Conservation (phyloP, 2,888 invertebrate genomes). For the Rotaria macrura region DNA sequence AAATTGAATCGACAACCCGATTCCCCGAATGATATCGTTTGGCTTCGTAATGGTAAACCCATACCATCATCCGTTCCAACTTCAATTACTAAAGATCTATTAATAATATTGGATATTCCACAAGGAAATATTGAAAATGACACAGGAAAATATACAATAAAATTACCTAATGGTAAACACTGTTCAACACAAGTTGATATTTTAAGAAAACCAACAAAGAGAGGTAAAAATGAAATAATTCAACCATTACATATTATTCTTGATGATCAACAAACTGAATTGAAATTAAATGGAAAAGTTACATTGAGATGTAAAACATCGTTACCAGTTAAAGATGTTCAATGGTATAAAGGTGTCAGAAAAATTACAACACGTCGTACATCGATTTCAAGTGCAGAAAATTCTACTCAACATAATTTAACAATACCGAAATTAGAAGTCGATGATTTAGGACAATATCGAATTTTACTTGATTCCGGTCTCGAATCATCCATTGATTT, state of each 20-base stretch:
- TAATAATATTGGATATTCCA: background rate
- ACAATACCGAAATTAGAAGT: background rate
- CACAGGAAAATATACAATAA: background rate
- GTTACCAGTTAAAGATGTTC: background rate
- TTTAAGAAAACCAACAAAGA: background rate
- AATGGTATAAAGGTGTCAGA: background rate
- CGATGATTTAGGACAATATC: background rate
- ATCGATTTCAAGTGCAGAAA: background rate
- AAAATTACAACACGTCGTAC: background rate
- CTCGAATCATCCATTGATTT: background rate
- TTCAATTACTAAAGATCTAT: background rate
- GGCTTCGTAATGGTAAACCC: background rate
- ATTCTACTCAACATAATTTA: constrained; percentile 3
- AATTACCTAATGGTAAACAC: constrained; percentile 20
- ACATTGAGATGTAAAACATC: background rate
- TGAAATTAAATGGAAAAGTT: background rate
- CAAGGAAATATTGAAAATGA: background rate
- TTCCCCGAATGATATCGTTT: background rate
- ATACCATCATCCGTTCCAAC: background rate
- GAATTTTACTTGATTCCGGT: background rate
- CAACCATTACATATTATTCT: constrained; percentile 13
- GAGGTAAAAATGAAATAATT: background rate
- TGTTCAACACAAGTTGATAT: constrained; percentile 10
- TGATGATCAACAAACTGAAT: background rate
- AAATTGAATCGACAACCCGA: background rate